A percentile compares a stretch with the other conserved stretches of the same genome.
Conservation (phyloP, 2,113 vertebrate genomes). For the Spea multiplicata region DNA sequence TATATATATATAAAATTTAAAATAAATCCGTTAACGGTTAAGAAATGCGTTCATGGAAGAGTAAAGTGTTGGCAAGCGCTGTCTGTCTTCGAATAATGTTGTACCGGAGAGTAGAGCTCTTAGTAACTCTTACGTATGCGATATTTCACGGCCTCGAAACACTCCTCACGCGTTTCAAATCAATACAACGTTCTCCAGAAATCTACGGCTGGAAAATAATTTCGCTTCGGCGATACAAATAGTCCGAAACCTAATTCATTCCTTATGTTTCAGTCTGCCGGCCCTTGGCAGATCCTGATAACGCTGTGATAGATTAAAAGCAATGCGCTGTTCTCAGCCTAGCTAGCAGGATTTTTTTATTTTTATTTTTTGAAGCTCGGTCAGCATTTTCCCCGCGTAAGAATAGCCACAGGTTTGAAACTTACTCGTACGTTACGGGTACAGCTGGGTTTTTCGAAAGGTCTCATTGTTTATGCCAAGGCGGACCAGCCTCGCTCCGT, state of each 20-base stretch:
- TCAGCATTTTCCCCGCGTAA: background rate
- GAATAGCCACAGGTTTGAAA: background rate
- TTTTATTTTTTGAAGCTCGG: slow-evolving; percentile 26
- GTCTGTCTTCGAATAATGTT: background rate
- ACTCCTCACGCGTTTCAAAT: slow-evolving; percentile 30
- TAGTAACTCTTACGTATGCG: slow-evolving; percentile 11
- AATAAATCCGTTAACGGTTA: too few species aligned
- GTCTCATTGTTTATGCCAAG: slow-evolving; percentile 92
- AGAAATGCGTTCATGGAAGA: too few species aligned
- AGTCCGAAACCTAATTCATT: slow-evolving; percentile 57
- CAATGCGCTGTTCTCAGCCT: slow-evolving; percentile 50
- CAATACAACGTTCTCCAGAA: slow-evolving; percentile 47
- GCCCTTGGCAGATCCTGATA: slow-evolving; percentile 53
- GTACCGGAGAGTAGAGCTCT: background rate
- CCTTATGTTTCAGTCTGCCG: slow-evolving; percentile 57
- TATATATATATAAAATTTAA: too few species aligned
- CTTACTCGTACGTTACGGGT: slow-evolving; percentile 69
- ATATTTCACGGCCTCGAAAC: slow-evolving; percentile 33
- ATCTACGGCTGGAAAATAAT: slow-evolving; percentile 47
- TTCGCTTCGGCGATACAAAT: slow-evolving; percentile 52
- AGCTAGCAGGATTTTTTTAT: slow-evolving; percentile 43
- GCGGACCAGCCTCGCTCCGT: slow-evolving; percentile 86
- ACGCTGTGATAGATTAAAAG: slow-evolving; percentile 50
- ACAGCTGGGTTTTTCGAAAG: slow-evolving; percentile 88
- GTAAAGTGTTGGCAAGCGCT: too few species aligned